Conservation (phyloP, 2,797 vertebrate species). For the Muscicapa comitata region DNA sequence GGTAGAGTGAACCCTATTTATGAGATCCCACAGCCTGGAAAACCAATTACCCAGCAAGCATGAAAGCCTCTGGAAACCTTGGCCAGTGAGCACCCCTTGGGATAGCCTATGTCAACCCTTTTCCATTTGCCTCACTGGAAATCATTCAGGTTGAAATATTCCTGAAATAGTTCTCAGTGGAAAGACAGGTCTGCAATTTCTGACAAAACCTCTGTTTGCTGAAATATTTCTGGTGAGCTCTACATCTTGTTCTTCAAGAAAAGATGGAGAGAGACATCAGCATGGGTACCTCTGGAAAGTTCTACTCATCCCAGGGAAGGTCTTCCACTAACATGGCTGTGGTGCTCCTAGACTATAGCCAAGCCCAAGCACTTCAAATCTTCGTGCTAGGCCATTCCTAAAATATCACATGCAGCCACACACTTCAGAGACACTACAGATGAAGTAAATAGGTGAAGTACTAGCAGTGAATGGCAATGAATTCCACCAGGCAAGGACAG, state of each 20-base stretch:
- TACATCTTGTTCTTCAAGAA: background rate
- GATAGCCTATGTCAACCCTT: background rate
- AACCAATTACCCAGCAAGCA: background rate
- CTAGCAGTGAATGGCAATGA: background rate
- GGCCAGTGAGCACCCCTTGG: background rate
- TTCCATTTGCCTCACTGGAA: slow-evolving; percentile 4
- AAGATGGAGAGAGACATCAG: background rate
- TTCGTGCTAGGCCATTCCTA: background rate
- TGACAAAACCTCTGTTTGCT: background rate
- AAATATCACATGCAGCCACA: background rate
- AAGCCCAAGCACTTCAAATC: background rate
- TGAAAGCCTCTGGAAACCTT: background rate
- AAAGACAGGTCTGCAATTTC: background rate
- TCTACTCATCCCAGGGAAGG: background rate
- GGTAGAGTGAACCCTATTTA: background rate
- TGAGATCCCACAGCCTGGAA: background rate
- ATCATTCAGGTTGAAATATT: background rate
- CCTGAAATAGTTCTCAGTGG: background rate
- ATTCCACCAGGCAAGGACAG: background rate
- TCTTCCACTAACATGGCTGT: background rate
- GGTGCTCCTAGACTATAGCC: background rate
- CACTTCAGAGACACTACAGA: background rate
- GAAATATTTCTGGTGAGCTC: background rate
- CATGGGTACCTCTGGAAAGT: background rate
- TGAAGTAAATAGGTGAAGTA: background rate